Base-by-base conservation (phyloP, 2,113 vertebrate genomes). In the Oreotrochilus melanogaster region DNA sequence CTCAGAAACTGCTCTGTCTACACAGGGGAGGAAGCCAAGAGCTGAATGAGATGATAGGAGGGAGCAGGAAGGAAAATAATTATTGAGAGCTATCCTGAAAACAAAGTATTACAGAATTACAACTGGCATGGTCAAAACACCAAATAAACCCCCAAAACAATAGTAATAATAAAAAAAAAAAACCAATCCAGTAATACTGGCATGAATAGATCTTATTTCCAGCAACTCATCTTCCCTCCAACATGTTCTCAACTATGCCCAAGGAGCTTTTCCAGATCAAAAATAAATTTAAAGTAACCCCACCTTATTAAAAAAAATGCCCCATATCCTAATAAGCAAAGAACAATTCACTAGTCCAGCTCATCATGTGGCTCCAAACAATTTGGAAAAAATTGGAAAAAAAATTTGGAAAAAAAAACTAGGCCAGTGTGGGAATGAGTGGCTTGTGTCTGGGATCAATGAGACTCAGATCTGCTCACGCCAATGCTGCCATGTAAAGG, bases 101-200 rank as follows among this genome's bases (percentile, higher is more conserved):
- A 54, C 7, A 4, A 81, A 74, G 7, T 24, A 62, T 45, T 82
- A 56, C 2, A 54, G 61, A 93, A 71, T n/a, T 66, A 47, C 3
- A 85, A 50, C 19, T 16, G 23, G 8, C 7, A 43, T 4, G 7
- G 30, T 92, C 62, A 28, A 69, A 83, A 82, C 15, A 30, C 10
- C 39, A 39, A 39, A 39, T 39, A 39, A 39, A 39, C 39, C 39
- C 39, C 39, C 39, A 39, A 39, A 39, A 39, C 39, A 1, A n/a
- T n/a, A n/a, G n/a, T n/a, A n/a, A n/a, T n/a, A n/a, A n/a, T n/a
- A 0, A 9, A 10, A 45, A 16, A 21, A 18, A 8, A 10, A 10
- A 21, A 9, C 7, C 23, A 21, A 47, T 21, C 11, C 13, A 76
- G 7, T 27, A 76, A 73, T 1, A 83, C 13, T 10, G 37, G n/a